phyloP scores from a whole-genome alignment of 2,797 vertebrate genomes.

The Gymnocypris eckloni region DNA sequence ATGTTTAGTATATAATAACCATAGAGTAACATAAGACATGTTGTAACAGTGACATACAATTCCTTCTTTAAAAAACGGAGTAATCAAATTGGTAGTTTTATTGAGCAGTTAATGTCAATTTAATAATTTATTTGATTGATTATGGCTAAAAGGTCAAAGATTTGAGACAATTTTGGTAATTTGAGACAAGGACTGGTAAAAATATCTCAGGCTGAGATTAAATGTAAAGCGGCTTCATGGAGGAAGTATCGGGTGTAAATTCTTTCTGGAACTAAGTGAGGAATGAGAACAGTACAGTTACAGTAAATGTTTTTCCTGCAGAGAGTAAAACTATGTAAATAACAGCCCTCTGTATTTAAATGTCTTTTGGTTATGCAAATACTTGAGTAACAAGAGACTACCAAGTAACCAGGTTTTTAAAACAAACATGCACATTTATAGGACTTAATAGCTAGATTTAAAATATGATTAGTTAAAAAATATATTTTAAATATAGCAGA shows the following conservation, averaged over 20 bases:
- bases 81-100: neutral
- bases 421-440: neutral
- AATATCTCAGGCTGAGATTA: neutral
- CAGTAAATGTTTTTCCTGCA: conserved; percentile 21
- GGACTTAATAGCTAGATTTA: neutral
- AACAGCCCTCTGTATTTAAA: conserved; percentile 19
- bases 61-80: neutral
- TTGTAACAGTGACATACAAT: neutral
- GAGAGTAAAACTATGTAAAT: conserved; percentile 42
- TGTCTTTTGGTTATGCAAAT: conserved; percentile 47
- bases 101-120: neutral
- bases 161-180: neutral
- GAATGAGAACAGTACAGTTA: conserved; percentile 37
- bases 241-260: neutral
- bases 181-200: neutral
- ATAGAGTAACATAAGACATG: neutral
- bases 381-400: neutral
- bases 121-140: neutral
- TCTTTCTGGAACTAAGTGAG: neutral
- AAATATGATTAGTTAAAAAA: neutral
- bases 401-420: neutral
- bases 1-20: neutral
- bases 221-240: conserved; percentile 1
- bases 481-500: neutral
- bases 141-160: neutral